These are phyloP conservation scores for Phragmatobia fuliginosa DNA, from an alignment of 2,888 invertebrate genomes.

Conservation along the genomic window DNA sequence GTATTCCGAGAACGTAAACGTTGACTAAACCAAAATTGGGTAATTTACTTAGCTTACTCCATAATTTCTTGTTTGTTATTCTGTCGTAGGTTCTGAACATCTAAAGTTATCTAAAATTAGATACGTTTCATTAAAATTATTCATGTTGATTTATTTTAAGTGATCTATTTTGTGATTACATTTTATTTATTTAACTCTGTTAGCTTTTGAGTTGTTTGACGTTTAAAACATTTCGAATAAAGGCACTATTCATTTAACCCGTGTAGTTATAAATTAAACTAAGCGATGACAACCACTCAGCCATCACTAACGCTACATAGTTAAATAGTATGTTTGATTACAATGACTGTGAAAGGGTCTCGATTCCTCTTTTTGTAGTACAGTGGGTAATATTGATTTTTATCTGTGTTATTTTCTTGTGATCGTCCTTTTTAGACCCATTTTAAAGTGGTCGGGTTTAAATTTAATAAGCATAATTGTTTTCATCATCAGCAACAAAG, in stretches of 20 bases:
- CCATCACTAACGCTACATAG: background rate
- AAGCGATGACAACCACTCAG: background rate
- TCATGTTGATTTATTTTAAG: background rate
- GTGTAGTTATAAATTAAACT: background rate
- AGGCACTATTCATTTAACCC: background rate
- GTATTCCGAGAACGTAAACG: background rate
- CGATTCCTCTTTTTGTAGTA: too few species aligned
- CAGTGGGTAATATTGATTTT: too few species aligned
- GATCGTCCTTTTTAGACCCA: too few species aligned
- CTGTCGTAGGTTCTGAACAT: background rate
- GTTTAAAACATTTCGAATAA: background rate
- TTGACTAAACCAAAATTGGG: background rate
- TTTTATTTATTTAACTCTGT: background rate
- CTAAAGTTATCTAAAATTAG: background rate
- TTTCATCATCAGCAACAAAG: too few species aligned
- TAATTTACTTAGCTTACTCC: background rate
- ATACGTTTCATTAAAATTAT: background rate
- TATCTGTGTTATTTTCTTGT: too few species aligned
- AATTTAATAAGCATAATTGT: too few species aligned
- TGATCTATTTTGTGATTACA: background rate
- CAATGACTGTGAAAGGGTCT: too few species aligned
- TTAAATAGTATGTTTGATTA: background rate
- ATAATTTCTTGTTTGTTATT: conserved; percentile 1
- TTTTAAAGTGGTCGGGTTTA: too few species aligned
- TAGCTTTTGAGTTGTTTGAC: background rate